Base-by-base conservation (phyloP, 2,113 vertebrate species). In the Corynorhinus townsendii region DNA sequence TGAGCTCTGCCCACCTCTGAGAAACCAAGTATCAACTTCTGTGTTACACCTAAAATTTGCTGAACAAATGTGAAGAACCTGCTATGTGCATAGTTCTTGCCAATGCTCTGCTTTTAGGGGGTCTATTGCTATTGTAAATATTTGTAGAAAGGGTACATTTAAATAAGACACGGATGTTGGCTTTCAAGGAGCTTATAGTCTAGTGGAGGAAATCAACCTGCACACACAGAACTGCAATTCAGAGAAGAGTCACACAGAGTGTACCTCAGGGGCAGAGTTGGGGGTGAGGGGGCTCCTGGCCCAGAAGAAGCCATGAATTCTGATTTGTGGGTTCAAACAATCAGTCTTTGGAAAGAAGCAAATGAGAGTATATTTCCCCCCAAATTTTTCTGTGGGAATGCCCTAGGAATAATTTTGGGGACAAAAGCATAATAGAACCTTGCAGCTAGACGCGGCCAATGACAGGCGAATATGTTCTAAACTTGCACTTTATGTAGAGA, bases 301-400 rank as follows among this genome's bases (percentile, higher is more conserved):
- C 45, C 24, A 11, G 73, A 64, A 69, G 40, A 33, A 84, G 30
- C 19, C 79, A 40, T 56, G 45, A 66, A 40, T 87, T 88, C 71
- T 80, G 38, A 43, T 52, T 54, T 79, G 38, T 64, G 30, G 11
- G n/a, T 43, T 40, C 16, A 54, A 91, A 75, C 20, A 85, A 45
- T 24, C 24, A 77, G 30, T 79, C n/a, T 79, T 87, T 92, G 30
- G 40, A 77, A 83, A 94, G 40, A 90, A 83, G 40, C 22, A 69
- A 86, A 62, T 33, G 28, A 90, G 15, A n/a, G 1, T 66, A 2
- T 77, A 73, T 8, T 40, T 86, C 6, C 0, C 17, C 40, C 7
- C 1, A 0, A 49, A 35, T 20, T 52, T 73, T 89, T 83, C 68
- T 92, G 35, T 90, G 59, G 71, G 33, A 75, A 64, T 90, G 8